Percentiles rank a stretch among this genome's conserved stretches.
Evolutionary conservation across 2,113 vertebrate genomes (phyloP).

Genomic region (Tor tambroides): DNA sequence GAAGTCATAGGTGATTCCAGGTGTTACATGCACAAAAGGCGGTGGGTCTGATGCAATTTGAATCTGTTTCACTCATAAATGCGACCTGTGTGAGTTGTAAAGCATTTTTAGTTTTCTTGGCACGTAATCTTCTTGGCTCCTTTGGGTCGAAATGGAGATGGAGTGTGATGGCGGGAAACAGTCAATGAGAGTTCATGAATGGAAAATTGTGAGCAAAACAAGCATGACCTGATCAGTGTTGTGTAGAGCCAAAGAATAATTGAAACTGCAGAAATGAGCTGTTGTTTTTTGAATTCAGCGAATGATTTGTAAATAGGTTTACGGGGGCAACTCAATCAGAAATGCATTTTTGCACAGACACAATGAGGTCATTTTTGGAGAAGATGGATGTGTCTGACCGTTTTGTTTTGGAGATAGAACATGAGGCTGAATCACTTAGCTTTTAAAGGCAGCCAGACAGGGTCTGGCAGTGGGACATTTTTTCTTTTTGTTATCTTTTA

Average conservation of each 20-base stretch:
- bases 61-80: conserved; percentile 10
- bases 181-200: conserved; percentile 4
- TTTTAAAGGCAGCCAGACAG: not conserved
- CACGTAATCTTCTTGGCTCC: not conserved
- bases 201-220: not conserved
- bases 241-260: not conserved
- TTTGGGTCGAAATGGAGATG: not conserved
- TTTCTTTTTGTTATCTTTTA: not conserved
- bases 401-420: conserved; percentile 14
- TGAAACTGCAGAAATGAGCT: conserved; percentile 2
- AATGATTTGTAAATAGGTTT: not conserved
- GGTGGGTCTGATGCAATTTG: not conserved
- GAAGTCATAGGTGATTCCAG: not conserved
- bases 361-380: conserved; percentile 1
- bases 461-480: not conserved
- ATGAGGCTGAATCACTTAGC: not conserved
- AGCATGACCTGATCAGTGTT: not conserved
- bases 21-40: not conserved
- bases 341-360: conserved; percentile 21
- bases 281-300: not conserved
- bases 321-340: not conserved
- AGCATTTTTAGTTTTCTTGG: not conserved
- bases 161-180: not conserved
- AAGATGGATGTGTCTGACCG: not conserved
- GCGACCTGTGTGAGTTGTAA: conserved; percentile 13